Evolutionary conservation across 2,888 invertebrate genomes (phyloP).

Genomic region (Alviniconcha strummeri): DNA sequence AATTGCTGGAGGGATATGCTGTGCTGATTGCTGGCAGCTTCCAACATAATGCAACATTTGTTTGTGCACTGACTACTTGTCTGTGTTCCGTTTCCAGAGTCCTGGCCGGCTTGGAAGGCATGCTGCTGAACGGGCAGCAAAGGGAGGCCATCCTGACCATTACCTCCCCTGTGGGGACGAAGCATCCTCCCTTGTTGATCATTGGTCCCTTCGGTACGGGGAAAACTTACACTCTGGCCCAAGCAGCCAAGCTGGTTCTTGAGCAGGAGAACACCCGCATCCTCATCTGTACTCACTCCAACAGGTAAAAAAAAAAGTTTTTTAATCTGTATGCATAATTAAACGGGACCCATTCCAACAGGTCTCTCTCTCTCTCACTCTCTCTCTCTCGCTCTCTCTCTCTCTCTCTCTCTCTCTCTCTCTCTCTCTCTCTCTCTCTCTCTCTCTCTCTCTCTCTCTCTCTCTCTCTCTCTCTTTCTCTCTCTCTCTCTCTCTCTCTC

Average conservation of each 20-base stretch:
- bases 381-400: too few species aligned
- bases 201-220: conserved; percentile 88
- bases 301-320: conserved; percentile 76
- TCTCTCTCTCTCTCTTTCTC: too few species aligned
- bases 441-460: too few species aligned
- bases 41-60: too few species aligned
- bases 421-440: too few species aligned
- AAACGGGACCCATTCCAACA: too few species aligned
- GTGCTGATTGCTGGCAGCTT: too few species aligned
- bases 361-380: too few species aligned
- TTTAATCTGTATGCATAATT: neutral
- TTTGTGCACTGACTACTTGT: too few species aligned
- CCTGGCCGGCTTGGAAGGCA: conserved; percentile 73
- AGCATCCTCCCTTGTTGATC: conserved; percentile 67
- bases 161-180: conserved; percentile 39
- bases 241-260: conserved; percentile 82
- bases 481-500: too few species aligned
- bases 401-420: too few species aligned
- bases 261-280: conserved; percentile 81
- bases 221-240: conserved; percentile 87
- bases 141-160: conserved; percentile 83
- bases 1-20: too few species aligned
- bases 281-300: conserved; percentile 89
- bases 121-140: conserved; percentile 85
- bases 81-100: conserved; percentile 10